Percentiles rank a stretch among this genome's conserved stretches.
Conservation (phyloP, 2,797 vertebrate genomes). For the Synanceia verrucosa region DNA sequence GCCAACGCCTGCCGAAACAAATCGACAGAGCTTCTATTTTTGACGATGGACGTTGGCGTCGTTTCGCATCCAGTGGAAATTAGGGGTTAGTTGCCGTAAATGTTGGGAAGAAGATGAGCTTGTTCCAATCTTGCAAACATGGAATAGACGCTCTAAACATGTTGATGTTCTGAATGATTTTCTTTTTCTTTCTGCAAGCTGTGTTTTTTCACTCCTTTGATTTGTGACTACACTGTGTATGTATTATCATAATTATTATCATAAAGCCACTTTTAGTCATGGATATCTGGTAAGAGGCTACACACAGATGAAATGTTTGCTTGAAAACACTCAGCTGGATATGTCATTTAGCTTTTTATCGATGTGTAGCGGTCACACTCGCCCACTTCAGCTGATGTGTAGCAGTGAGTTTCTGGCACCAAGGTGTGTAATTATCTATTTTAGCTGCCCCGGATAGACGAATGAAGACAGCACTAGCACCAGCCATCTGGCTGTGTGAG, state of each 20-base stretch:
- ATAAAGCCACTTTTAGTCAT: neutral
- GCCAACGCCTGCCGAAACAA: too few relatives aligned
- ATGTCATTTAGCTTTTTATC: constrained; percentile 29
- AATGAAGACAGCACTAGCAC: constrained; percentile 66
- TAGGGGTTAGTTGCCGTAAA: neutral
- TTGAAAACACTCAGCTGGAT: constrained; percentile 19
- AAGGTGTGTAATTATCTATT: constrained; percentile 74
- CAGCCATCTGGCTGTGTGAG: constrained; percentile 73
- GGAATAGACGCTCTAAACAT: neutral
- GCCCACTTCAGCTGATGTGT: constrained; percentile 45
- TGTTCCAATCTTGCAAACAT: neutral
- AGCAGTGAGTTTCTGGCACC: constrained; percentile 56
- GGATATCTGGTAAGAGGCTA: neutral
- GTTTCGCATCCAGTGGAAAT: too few relatives aligned
- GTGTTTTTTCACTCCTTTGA: neutral
- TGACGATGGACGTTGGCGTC: too few relatives aligned
- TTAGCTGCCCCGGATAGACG: constrained; percentile 68
- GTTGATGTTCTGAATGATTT: too few relatives aligned
- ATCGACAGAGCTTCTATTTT: too few relatives aligned
- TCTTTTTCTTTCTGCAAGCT: neutral
- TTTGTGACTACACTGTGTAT: neutral
- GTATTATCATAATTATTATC: neutral
- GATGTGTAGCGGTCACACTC: constrained; percentile 27
- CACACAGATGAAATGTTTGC: neutral
- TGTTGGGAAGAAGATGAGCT: neutral